phyloP scores from a whole-genome alignment of 2,888 invertebrate species.

The Mythimna albipuncta region DNA sequence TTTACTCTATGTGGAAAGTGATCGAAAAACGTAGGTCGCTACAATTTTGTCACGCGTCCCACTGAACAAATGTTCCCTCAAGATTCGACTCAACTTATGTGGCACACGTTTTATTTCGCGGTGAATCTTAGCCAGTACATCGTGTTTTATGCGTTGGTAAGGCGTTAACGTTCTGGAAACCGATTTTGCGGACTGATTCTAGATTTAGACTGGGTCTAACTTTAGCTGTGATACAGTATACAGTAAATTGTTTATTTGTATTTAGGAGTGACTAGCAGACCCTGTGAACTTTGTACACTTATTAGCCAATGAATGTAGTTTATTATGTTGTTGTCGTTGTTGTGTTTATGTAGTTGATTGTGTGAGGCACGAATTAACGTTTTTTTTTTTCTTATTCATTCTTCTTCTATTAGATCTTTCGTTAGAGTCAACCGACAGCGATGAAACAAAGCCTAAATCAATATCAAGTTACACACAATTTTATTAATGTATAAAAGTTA shows the following conservation, averaged over 20 bases:
- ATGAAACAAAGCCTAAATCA: too few species aligned
- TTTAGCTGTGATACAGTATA: background rate
- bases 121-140: constrained; percentile 77
- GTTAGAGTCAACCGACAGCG: too few species aligned
- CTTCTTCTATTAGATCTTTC: too few species aligned
- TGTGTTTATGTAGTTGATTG: too few species aligned
- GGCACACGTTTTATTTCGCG: constrained; percentile 86
- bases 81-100: constrained; percentile 87
- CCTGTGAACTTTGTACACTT: too few species aligned
- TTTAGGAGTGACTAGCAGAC: background rate
- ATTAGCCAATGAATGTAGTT: too few species aligned
- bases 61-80: constrained; percentile 88
- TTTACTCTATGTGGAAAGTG: constrained; percentile 66
- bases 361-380: too few species aligned
- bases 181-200: constrained; percentile 25
- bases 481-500: too few species aligned
- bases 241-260: background rate
- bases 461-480: too few species aligned
- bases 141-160: constrained; percentile 75
- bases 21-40: constrained; percentile 86
- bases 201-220: background rate
- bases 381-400: too few species aligned
- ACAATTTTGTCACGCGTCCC: constrained; percentile 89
- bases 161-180: constrained; percentile 74
- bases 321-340: too few species aligned